These are phyloP conservation scores for Eurois occulta DNA, from an alignment of 2,888 invertebrate species.

Conservation along the genomic window DNA sequence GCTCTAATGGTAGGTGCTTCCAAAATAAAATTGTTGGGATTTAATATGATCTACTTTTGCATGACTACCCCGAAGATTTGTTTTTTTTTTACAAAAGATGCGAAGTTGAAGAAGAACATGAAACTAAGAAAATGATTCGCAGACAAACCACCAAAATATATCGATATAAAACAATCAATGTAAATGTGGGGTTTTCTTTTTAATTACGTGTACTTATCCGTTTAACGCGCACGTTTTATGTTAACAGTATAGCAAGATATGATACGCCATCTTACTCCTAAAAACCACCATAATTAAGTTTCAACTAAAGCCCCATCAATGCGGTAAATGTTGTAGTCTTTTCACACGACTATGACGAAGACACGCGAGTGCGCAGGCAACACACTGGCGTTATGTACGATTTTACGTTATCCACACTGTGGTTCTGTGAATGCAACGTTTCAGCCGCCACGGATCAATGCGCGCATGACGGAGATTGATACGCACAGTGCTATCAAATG, in stretches of 20 bases:
- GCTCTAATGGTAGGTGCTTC: background rate
- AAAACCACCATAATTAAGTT: background rate
- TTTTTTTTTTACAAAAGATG: background rate
- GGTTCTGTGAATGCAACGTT: constrained; percentile 37
- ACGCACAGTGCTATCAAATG: background rate
- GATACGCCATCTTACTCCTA: background rate
- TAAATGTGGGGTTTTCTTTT: background rate
- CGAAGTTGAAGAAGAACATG: background rate
- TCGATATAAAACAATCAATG: background rate
- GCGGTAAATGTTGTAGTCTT: constrained; percentile 23
- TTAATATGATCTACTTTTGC: background rate
- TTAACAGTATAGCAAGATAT: background rate
- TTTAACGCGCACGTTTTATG: background rate
- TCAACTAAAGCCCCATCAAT: background rate
- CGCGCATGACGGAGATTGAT: constrained; percentile 23
- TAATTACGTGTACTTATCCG: background rate
- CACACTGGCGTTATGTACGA: constrained; percentile 28
- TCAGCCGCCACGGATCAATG: constrained; percentile 43
- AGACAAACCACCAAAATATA: background rate
- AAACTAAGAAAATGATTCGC: background rate
- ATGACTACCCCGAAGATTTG: no score
- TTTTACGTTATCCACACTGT: constrained; percentile 18
- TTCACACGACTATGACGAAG: constrained; percentile 42
- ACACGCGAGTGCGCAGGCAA: constrained; percentile 51
- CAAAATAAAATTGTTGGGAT: background rate